Percentiles rank a stretch among this genome's conserved stretches.
Evolutionary conservation across 1,140 invertebrate species (phyloP).

Genomic region (Alviniconcha marisindica): DNA sequence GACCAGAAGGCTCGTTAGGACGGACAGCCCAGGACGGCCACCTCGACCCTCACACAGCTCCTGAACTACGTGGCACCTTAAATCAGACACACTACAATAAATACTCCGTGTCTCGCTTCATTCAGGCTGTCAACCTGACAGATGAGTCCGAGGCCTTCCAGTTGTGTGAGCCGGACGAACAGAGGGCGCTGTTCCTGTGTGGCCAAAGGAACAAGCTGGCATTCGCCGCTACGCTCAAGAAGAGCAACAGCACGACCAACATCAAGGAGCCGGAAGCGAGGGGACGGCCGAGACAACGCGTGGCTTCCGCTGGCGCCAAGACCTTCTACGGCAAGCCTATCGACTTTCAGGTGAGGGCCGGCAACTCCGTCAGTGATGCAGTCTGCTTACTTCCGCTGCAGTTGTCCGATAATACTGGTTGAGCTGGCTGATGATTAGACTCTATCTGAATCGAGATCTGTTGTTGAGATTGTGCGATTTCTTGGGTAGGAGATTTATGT

Average conservation of each 20-base stretch:
- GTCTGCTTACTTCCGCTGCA: too few relatives aligned
- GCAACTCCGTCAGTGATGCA: not conserved
- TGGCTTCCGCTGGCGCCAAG: conserved; percentile 48
- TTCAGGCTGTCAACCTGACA: not conserved
- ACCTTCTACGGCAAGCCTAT: conserved; percentile 49
- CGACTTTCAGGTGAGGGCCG: conserved; percentile 48
- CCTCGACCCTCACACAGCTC: too few relatives aligned
- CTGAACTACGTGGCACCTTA: too few relatives aligned
- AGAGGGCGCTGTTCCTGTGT: conserved; percentile 44
- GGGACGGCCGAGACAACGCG: conserved; percentile 10
- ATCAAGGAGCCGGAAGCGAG: conserved; percentile 31
- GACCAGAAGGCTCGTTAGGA: too few relatives aligned
- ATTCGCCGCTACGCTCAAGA: conserved; percentile 48
- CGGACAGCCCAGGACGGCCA: too few relatives aligned
- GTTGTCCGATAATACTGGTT: too few relatives aligned
- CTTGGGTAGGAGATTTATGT: too few relatives aligned
- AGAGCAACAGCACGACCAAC: conserved; percentile 56
- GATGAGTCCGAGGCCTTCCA: conserved; percentile 52
- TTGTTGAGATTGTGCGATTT: too few relatives aligned
- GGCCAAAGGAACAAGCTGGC: conserved; percentile 46
- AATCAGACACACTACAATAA: too few relatives aligned
- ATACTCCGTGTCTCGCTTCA: too few relatives aligned
- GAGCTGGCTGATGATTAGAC: too few relatives aligned
- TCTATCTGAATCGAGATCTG: too few relatives aligned
- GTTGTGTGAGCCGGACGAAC: conserved; percentile 56